These are phyloP conservation scores for Tiliacea aurago DNA, from an alignment of 2,888 invertebrate species.

Conservation along the genomic window DNA sequence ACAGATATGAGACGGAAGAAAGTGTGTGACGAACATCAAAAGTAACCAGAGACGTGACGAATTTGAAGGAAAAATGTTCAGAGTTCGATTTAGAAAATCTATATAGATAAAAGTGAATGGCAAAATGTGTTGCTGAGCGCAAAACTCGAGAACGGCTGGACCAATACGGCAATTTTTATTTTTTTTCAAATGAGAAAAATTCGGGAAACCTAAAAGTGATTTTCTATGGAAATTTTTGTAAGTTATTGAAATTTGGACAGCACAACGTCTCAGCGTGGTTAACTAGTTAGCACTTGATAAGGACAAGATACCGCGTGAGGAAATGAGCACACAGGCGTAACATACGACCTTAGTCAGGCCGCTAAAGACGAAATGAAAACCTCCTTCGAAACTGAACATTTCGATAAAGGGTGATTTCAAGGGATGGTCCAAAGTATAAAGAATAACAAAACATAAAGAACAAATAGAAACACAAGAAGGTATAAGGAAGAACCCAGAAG, in stretches of 20 bases:
- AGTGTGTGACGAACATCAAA: background rate
- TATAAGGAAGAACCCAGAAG: background rate
- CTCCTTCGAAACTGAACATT: background rate
- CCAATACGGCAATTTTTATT: too few relatives aligned
- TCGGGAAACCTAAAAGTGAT: too few relatives aligned
- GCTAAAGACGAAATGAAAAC: background rate
- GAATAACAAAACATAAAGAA: background rate
- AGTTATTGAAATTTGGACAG: too few relatives aligned
- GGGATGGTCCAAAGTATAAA: background rate
- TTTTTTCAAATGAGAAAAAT: too few relatives aligned
- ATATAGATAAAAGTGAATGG: too few relatives aligned
- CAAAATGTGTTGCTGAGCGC: too few relatives aligned
- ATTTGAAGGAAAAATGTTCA: background rate
- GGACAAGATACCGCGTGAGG: too few relatives aligned
- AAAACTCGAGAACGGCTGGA: too few relatives aligned
- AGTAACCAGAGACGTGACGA: too few relatives aligned
- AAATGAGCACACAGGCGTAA: background rate
- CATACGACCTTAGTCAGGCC: background rate
- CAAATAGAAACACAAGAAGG: too few relatives aligned
- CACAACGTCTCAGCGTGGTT: too few relatives aligned
- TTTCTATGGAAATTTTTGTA: too few relatives aligned
- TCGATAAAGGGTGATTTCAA: background rate
- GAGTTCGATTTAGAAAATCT: background rate
- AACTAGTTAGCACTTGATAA: rapidly evolving
- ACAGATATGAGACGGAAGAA: background rate